phyloP scores from a whole-genome alignment of 2,888 invertebrate species.

The Prenolepis imparis region DNA sequence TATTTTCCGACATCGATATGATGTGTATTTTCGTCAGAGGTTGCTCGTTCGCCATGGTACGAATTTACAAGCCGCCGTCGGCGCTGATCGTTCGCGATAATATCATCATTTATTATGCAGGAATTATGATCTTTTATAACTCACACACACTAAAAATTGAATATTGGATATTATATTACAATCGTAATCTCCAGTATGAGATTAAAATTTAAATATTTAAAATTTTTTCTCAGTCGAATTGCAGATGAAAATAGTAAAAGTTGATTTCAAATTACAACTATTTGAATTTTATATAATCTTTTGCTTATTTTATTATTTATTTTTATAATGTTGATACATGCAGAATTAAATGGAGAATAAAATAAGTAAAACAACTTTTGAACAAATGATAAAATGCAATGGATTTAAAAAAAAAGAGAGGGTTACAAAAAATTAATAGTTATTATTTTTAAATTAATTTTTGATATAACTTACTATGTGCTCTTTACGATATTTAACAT shows the following conservation, averaged over 20 bases:
- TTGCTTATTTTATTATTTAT: not conserved
- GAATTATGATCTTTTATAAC: not conserved
- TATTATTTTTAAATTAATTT: not conserved
- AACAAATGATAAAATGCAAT: not conserved
- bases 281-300: not conserved
- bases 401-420: not conserved
- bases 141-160: not conserved
- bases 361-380: not conserved
- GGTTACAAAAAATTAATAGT: not conserved
- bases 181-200: not conserved
- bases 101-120: constrained; percentile 2
- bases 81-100: not conserved
- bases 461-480: not conserved
- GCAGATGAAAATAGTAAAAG: not conserved
- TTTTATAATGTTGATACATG: not conserved
- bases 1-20: constrained; percentile 7
- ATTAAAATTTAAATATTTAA: not conserved
- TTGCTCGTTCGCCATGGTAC: constrained; percentile 14
- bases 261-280: not conserved
- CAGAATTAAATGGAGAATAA: not conserved
- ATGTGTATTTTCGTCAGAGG: constrained; percentile 22
- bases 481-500: not conserved
- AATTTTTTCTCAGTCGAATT: not conserved
- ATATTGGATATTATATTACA: not conserved
- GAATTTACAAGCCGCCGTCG: not conserved